These are phyloP conservation scores for Drosophila pseudotalamancana DNA, from an alignment of 2,888 invertebrate species.

Conservation along the genomic window DNA sequence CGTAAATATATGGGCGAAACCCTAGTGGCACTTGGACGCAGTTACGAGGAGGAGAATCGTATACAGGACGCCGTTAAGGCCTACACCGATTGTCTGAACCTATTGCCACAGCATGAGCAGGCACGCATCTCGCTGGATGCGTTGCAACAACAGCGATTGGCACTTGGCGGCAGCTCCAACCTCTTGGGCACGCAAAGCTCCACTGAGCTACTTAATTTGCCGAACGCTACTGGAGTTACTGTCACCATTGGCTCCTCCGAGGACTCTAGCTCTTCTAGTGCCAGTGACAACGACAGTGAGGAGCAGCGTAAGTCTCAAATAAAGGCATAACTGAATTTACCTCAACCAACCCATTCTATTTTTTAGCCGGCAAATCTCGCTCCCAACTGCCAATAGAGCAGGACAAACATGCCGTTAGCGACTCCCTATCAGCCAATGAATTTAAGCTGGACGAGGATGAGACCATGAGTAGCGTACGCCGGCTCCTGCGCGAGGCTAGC, in stretches of 20 bases:
- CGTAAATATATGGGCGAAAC: conserved; percentile 97
- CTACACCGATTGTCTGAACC: conserved; percentile 92
- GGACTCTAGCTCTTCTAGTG: conserved; percentile 60
- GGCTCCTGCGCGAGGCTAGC: conserved; percentile 92
- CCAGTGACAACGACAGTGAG: conserved; percentile 44
- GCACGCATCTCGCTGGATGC: conserved; percentile 93
- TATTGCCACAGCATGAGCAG: conserved; percentile 94
- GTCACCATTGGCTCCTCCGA: conserved; percentile 48
- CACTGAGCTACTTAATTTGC: conserved; percentile 25
- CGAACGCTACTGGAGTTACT: not conserved
- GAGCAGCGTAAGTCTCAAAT: conserved; percentile 55
- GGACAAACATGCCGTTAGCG: conserved; percentile 56
- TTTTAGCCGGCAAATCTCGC: conserved; percentile 82
- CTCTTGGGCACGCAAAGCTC: conserved; percentile 8
- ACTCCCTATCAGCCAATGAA: conserved; percentile 53
- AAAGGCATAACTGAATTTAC: not conserved
- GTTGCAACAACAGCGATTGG: conserved; percentile 86
- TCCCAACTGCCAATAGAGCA: conserved; percentile 85
- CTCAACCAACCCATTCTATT: conserved; percentile 22
- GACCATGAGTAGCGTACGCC: conserved; percentile 94
- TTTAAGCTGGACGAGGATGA: conserved; percentile 89
- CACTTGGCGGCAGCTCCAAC: not conserved
- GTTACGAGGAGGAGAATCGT: conserved; percentile 94
- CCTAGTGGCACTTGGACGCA: conserved; percentile 93
- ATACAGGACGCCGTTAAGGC: conserved; percentile 93